Percentiles rank a stretch among this genome's conserved stretches.
These are phyloP conservation scores for Ctena decussata DNA, from an alignment of 2,888 invertebrate species.

Conservation along the genomic window DNA sequence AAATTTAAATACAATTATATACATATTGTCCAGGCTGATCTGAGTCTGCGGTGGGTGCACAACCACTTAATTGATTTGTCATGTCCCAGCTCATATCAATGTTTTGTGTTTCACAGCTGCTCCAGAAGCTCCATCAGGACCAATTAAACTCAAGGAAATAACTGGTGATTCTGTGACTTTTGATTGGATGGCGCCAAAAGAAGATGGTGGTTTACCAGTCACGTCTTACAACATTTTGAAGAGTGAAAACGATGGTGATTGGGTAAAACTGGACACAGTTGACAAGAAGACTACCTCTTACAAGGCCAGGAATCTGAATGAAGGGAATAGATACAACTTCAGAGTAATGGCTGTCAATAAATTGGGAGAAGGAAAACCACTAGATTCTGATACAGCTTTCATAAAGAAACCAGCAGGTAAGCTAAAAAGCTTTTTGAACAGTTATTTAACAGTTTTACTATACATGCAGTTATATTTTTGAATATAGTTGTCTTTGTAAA, in stretches of 20 bases:
- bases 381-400: slow-evolving; percentile 88
- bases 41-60: too few relatives aligned
- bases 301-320: slow-evolving; percentile 89
- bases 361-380: slow-evolving; percentile 97
- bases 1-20: too few relatives aligned
- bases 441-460: too few relatives aligned
- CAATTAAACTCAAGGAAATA: slow-evolving; percentile 91
- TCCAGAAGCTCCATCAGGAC: slow-evolving; percentile 85
- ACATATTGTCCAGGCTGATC: too few relatives aligned
- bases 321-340: slow-evolving; percentile 97
- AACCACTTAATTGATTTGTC: too few relatives aligned
- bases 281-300: slow-evolving; percentile 67
- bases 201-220: slow-evolving; percentile 84
- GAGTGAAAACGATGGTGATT: slow-evolving; percentile 92
- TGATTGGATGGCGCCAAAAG: slow-evolving; percentile 85
- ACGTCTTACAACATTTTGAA: slow-evolving; percentile 87
- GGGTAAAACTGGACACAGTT: slow-evolving; percentile 91
- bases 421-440: too few relatives aligned
- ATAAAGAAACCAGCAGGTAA: slow-evolving; percentile 78
- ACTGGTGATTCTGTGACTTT: slow-evolving; percentile 95
- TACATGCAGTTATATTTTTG: too few relatives aligned
- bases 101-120: slow-evolving; percentile 60
- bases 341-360: slow-evolving; percentile 95
- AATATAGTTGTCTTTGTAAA: too few relatives aligned
- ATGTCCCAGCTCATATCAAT: too few relatives aligned